Evolutionary conservation across 2,113 vertebrate species (phyloP), one percentile per base, ranked within the genome.

Genomic region (Hippolais icterina): DNA sequence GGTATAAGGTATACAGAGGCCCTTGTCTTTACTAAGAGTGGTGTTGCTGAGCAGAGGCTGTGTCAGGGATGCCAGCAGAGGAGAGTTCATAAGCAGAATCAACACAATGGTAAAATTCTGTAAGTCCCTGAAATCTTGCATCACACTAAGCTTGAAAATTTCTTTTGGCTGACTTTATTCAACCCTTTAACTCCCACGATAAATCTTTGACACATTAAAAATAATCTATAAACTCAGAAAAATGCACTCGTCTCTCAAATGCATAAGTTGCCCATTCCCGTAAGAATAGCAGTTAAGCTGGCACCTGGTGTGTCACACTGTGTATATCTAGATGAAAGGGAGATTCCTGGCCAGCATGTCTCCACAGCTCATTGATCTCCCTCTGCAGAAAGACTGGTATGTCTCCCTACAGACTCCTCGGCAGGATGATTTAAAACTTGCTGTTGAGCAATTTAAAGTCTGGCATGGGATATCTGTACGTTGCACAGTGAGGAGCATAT

Each of bases 311-410:
- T 91, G 89, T 97, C 96, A 93, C 92, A 90, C 89, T 95, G 85
- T 94, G 91, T 95, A 88, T 94, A 92, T 97, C 97, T 96, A 96
- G 79, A 96, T 98, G 95, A 97, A 98, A 96, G 96, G 77, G 93
- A 92, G 78, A 95, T 96, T 96, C 93, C 97, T 96, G 97, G 97
- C 96, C 97, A 97, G 46, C 72, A 6, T 91, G 98, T 97, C 97
- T 98, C 97, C 97, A 94, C 91, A 95, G 97, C 81, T 97, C 97
- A 98, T 98, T 97, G 97, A 98, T 97, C 96, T 97, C 95, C 69
- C 94, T 93, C 96, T 97, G 94, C 91, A 97, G 94, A 97, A 97
- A 97, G 96, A 94, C 96, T 93, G 96, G 83, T 97, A 94, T 97
- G 97, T 97, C 96, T 98, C 97, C 97, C 96, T 95, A 91, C 95